These are phyloP conservation scores for Holcopasites calliopsidis DNA, from an alignment of 1,140 invertebrate genomes.

Conservation along the genomic window DNA sequence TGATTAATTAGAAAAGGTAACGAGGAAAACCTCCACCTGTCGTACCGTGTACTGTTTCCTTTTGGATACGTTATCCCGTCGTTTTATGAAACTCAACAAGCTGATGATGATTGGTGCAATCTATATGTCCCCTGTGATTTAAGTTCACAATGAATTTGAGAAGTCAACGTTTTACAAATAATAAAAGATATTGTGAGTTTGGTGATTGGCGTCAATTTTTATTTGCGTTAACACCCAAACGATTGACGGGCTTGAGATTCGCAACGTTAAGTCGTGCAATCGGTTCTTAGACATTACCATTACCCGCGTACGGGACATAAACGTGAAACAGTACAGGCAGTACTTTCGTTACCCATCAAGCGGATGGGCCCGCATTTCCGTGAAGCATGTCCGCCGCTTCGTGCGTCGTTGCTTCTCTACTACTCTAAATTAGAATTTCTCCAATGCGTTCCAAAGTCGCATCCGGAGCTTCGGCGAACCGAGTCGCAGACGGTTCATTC, in stretches of 20 bases:
- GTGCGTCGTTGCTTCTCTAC: constrained; percentile 1
- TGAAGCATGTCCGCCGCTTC: background rate
- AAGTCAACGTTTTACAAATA: constrained; percentile 46
- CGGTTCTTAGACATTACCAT: background rate
- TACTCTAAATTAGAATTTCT: constrained; percentile 21
- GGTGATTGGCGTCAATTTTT: constrained; percentile 30
- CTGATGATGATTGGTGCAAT: constrained; percentile 39
- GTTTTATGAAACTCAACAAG: constrained; percentile 19
- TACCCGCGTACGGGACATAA: background rate
- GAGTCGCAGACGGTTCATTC: constrained; percentile 6
- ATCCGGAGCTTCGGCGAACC: background rate
- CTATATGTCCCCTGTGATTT: constrained; percentile 47
- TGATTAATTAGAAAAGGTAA: constrained; percentile 22
- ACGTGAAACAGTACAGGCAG: background rate
- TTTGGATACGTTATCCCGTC: constrained; percentile 30
- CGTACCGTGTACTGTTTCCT: constrained; percentile 28
- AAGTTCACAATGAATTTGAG: constrained; percentile 38
- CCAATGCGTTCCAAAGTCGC: background rate
- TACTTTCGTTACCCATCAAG: constrained; percentile 5
- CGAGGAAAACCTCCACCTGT: constrained; percentile 29
- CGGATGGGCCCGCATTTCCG: background rate
- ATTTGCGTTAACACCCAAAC: constrained; percentile 8
- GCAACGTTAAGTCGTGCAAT: background rate
- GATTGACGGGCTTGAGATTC: background rate
- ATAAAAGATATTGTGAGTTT: constrained; percentile 50